phyloP scores from a whole-genome alignment of 2,888 invertebrate species.

The Artemia sinica region DNA sequence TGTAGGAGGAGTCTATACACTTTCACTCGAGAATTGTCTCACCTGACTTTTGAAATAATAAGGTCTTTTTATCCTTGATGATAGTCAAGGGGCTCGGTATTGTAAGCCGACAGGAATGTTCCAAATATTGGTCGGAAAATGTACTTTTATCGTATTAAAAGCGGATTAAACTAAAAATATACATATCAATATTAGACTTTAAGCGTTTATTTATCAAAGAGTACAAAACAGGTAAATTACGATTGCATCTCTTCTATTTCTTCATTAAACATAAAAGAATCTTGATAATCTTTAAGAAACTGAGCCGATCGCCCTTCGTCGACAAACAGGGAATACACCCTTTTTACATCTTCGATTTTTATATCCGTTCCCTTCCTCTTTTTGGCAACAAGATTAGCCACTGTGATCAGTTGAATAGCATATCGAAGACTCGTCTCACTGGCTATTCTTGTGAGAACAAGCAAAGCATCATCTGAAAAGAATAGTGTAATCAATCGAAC shows the following conservation, averaged over 20 bases:
- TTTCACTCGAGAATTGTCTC: too few species aligned
- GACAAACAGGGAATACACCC: constrained; percentile 81
- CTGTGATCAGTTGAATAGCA: constrained; percentile 91
- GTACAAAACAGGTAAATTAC: too few species aligned
- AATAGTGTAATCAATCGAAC: background rate
- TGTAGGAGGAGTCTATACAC: too few species aligned
- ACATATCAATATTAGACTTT: too few species aligned
- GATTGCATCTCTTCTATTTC: constrained; percentile 10
- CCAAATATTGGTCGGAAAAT: too few species aligned
- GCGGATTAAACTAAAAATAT: too few species aligned
- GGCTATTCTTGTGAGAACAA: constrained; percentile 78
- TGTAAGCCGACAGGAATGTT: too few species aligned
- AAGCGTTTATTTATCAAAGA: too few species aligned
- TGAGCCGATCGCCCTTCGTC: constrained; percentile 85
- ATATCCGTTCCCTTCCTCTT: constrained; percentile 69
- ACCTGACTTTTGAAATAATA: too few species aligned
- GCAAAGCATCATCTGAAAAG: constrained; percentile 54
- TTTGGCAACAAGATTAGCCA: constrained; percentile 78
- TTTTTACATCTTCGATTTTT: constrained; percentile 75
- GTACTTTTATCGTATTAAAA: too few species aligned
- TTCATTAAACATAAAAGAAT: constrained; percentile 72
- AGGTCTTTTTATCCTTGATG: too few species aligned
- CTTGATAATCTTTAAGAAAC: constrained; percentile 84
- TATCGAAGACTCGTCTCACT: constrained; percentile 85
- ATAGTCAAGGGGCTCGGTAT: too few species aligned